phyloP scores from a whole-genome alignment of 2,113 vertebrate genomes.

The Corynorhinus townsendii region DNA sequence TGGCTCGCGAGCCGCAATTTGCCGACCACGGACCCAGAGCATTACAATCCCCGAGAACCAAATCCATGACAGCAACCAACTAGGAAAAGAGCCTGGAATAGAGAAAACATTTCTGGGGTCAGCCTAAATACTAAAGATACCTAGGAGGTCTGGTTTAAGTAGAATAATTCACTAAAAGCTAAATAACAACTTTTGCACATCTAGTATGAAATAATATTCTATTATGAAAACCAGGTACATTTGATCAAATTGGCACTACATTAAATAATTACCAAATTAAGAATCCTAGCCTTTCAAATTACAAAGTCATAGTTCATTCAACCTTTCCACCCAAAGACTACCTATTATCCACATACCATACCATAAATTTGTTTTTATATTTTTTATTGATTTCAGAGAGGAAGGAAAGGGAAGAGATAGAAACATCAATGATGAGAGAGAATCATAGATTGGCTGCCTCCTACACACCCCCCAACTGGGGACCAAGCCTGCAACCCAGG shows the following conservation, averaged over 20 bases:
- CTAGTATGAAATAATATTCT: background rate
- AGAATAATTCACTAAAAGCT: background rate
- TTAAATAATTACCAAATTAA: slow-evolving; percentile 6
- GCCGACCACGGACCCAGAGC: background rate
- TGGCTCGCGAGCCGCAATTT: no score
- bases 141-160: background rate
- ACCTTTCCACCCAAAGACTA: background rate
- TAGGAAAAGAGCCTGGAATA: background rate
- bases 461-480: no score
- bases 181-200: background rate
- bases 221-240: background rate
- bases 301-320: background rate
- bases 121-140: background rate
- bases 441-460: no score
- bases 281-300: background rate
- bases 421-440: no score
- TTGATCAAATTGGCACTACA: background rate
- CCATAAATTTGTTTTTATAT: background rate
- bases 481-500: no score
- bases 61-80: background rate
- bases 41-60: background rate
- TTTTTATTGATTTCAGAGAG: no score
- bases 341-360: background rate
- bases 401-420: no score
- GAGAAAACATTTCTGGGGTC: background rate